phyloP scores from a whole-genome alignment of 2,888 invertebrate genomes.

The Halocaridina rubra region DNA sequence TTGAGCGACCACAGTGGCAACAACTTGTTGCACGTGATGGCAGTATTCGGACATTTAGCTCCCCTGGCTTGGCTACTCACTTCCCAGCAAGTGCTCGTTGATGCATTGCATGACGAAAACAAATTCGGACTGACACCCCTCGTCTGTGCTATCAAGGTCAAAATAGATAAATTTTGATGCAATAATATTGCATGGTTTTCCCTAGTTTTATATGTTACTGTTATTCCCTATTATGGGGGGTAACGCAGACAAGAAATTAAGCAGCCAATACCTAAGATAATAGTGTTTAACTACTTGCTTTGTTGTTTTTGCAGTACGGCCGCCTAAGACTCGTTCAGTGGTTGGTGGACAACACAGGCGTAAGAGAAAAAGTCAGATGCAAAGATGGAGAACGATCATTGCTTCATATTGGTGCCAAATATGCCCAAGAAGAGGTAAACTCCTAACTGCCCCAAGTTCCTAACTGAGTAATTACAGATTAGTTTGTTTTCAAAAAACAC shows the following conservation, averaged over 20 bases:
- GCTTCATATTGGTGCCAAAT: slow-evolving; percentile 68
- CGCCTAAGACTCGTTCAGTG: slow-evolving; percentile 67
- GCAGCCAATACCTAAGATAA: too few relatives aligned
- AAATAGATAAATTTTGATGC: too few relatives aligned
- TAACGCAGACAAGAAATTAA: too few relatives aligned
- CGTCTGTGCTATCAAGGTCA: slow-evolving; percentile 68
- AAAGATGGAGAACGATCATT: slow-evolving; percentile 67
- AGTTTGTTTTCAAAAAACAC: too few relatives aligned
- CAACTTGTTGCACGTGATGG: slow-evolving; percentile 68
- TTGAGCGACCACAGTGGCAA: slow-evolving; percentile 68
- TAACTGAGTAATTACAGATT: too few relatives aligned
- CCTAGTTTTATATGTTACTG: too few relatives aligned
- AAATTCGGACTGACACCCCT: slow-evolving; percentile 68
- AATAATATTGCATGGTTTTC: too few relatives aligned
- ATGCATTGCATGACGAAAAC: slow-evolving; percentile 68
- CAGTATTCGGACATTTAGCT: slow-evolving; percentile 67
- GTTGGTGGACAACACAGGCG: slow-evolving; percentile 67
- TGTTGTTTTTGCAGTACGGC: slow-evolving; percentile 67
- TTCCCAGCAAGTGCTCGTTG: slow-evolving; percentile 66
- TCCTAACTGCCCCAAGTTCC: too few relatives aligned
- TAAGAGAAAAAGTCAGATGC: slow-evolving; percentile 66
- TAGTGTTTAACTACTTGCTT: too few relatives aligned
- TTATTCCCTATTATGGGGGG: too few relatives aligned
- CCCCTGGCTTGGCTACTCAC: slow-evolving; percentile 67
- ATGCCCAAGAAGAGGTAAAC: slow-evolving; percentile 66